These are phyloP conservation scores for Pseudanteris insignis DNA, from an alignment of 2,888 invertebrate genomes.

Conservation along the genomic window DNA sequence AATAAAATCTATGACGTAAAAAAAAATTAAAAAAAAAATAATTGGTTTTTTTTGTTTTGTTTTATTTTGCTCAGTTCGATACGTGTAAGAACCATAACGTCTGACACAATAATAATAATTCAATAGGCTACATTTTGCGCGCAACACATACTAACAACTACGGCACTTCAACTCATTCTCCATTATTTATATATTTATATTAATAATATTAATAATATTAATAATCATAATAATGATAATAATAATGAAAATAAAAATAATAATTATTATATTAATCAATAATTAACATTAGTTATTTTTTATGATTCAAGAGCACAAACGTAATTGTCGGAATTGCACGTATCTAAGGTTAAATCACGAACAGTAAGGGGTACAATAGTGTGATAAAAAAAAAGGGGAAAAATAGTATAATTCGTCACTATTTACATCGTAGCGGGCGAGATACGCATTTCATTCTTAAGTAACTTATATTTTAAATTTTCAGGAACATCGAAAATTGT, in stretches of 20 bases:
- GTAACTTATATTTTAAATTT: conserved; percentile 27
- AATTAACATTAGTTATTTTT: conserved; percentile 28
- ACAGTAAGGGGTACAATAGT: conserved; percentile 22
- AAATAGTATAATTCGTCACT: conserved; percentile 40
- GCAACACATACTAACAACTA: conserved; percentile 25
- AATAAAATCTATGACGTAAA: no score
- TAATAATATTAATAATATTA: conserved; percentile 43
- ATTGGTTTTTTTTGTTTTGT: no score
- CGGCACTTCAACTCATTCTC: conserved; percentile 31
- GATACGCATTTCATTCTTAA: conserved; percentile 41
- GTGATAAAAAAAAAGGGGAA: conserved; percentile 42
- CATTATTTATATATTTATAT: conserved; percentile 42
- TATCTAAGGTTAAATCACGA: conserved; percentile 42
- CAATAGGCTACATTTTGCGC: conserved; percentile 33
- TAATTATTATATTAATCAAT: conserved; percentile 39
- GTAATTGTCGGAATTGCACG: conserved; percentile 43
- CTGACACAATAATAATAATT: conserved; percentile 33
- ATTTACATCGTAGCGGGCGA: conserved; percentile 46
- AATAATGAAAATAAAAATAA: no score
- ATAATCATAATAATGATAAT: no score
- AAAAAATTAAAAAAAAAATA: no score
- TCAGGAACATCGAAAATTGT: conserved; percentile 3
- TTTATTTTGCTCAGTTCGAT: no score
- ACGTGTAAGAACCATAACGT: conserved; percentile 37
- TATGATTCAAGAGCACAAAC: conserved; percentile 29